Conservation (phyloP, 2,113 vertebrate genomes). For the Rostratula benghalensis region DNA sequence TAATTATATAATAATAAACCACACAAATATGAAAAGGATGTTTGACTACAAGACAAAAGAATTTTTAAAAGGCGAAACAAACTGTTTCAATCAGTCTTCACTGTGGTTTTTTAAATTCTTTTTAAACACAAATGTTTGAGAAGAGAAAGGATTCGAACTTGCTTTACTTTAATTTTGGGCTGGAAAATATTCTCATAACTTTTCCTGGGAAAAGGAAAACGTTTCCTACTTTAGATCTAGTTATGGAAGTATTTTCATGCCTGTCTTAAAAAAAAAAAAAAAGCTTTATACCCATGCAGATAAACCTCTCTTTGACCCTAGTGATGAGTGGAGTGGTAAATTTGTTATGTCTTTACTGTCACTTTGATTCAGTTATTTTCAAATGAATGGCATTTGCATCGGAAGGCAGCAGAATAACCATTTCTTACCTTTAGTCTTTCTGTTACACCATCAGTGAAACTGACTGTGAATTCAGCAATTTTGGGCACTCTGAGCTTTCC, state of each 20-base stretch:
- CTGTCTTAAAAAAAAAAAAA: not conserved
- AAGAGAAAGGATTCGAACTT: not conserved
- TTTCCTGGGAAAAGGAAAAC: not conserved
- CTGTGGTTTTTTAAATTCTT: not conserved
- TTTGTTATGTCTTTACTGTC: conserved; percentile 39
- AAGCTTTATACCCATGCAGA: not conserved
- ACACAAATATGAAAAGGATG: not conserved
- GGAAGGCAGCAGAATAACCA: conserved; percentile 14
- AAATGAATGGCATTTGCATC: conserved; percentile 18
- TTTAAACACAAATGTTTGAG: not conserved
- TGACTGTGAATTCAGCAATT: conserved; percentile 98
- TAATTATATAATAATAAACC: not conserved
- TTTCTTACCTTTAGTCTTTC: conserved; percentile 87
- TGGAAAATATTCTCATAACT: not conserved
- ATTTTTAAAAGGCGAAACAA: not conserved
- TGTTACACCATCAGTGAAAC: conserved; percentile 88
- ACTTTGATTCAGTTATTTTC: conserved; percentile 21
- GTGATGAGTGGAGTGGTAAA: not conserved
- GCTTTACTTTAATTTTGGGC: not conserved
- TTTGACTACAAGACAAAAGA: not conserved
- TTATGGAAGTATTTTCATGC: not conserved
- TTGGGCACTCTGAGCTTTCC: conserved; percentile 94
- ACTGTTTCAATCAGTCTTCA: not conserved
- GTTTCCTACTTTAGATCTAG: not conserved
- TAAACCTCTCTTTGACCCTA: not conserved